phyloP scores from a whole-genome alignment of 2,797 vertebrate species.

The Brachyrhaphis roseni region DNA sequence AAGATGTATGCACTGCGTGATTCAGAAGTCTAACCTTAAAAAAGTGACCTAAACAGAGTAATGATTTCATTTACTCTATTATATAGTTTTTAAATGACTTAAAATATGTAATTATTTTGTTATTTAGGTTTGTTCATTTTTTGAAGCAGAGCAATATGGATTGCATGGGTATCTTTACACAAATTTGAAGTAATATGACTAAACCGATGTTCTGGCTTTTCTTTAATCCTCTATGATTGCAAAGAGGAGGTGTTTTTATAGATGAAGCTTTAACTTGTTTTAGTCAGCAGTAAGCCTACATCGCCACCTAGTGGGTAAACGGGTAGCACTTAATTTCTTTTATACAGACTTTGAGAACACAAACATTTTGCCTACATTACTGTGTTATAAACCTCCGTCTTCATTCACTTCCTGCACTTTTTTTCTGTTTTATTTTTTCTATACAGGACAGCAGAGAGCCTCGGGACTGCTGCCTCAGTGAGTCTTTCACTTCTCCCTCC shows the following conservation, averaged over 20 bases:
- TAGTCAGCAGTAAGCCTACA: conserved; percentile 20
- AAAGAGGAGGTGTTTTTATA: background rate
- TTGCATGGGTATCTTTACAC: background rate
- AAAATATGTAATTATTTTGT: background rate
- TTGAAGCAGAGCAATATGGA: background rate
- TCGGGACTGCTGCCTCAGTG: conserved; percentile 87
- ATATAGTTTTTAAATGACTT: background rate
- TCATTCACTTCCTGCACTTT: background rate
- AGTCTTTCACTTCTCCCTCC: conserved; percentile 89
- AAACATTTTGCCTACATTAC: background rate
- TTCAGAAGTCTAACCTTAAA: background rate
- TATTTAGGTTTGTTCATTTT: background rate
- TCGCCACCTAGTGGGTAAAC: conserved; percentile 61
- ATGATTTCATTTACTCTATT: background rate
- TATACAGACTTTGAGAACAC: background rate
- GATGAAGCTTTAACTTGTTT: background rate
- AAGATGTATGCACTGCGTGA: background rate
- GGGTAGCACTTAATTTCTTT: background rate
- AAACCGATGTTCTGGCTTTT: background rate
- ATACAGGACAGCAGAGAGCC: conserved; percentile 87
- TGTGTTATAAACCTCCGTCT: background rate
- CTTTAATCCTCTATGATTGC: background rate
- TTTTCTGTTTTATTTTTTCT: conserved; percentile 1
- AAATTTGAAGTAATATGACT: background rate
- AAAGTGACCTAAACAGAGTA: background rate